Conservation (phyloP, 2,113 vertebrate genomes). For the Ailurus styani region DNA sequence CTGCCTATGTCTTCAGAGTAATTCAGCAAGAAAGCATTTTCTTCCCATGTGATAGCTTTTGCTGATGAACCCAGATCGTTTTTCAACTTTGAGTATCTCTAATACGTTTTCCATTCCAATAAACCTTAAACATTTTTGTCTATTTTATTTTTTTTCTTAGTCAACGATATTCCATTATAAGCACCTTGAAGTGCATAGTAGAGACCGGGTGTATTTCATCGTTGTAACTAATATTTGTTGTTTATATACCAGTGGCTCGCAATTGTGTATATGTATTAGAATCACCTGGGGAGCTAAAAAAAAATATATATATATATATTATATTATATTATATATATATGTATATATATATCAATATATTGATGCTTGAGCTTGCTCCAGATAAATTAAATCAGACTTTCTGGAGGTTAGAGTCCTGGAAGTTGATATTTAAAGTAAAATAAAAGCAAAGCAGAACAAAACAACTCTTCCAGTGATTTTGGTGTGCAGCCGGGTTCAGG, state of each 20-base stretch:
- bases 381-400: neutral
- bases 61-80: neutral
- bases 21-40: neutral
- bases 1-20: neutral
- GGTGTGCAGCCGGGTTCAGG: neutral
- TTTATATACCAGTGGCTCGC: neutral
- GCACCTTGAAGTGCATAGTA: neutral
- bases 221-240: neutral
- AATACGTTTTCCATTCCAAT: neutral
- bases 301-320: no score
- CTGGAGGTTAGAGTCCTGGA: neutral
- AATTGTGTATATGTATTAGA: neutral
- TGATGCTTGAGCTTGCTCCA: neutral
- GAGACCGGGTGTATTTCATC: neutral
- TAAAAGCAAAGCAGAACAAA: neutral
- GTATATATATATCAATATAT: no score
- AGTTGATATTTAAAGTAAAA: neutral
- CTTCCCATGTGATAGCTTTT: neutral
- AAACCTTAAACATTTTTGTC: neutral
- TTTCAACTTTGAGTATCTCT: neutral
- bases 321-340: no score
- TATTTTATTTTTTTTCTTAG: neutral
- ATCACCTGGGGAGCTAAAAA: neutral
- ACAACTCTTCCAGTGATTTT: neutral
- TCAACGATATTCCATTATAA: neutral